Conservation (phyloP, 2,888 invertebrate genomes). For the Callosobruchus maculatus region DNA sequence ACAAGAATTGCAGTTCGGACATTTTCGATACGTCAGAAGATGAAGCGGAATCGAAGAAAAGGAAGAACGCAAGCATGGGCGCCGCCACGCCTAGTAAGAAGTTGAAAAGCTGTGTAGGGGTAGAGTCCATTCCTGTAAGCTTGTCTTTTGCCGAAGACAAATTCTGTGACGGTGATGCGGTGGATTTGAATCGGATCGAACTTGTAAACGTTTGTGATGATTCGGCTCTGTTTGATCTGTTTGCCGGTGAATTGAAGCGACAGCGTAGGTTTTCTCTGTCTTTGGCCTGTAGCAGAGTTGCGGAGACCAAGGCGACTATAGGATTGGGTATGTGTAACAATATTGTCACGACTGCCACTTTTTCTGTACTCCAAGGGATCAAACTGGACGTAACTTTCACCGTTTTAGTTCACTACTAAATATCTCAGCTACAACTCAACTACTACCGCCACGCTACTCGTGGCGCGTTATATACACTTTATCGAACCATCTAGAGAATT, state of each 20-base stretch:
- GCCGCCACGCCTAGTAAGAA: constrained; percentile 9
- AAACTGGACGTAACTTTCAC: too few species aligned
- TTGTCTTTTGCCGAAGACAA: neutral
- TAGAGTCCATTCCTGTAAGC: neutral
- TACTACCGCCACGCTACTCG: too few species aligned
- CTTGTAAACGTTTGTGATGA: constrained; percentile 54
- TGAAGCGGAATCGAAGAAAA: constrained; percentile 3
- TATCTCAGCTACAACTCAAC: too few species aligned
- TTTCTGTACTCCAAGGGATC: too few species aligned
- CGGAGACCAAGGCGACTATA: constrained; percentile 40
- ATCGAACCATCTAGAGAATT: too few species aligned
- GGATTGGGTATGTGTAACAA: constrained; percentile 36
- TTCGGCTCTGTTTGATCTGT: constrained; percentile 50
- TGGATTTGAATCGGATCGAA: constrained; percentile 48
- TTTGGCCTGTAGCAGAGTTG: constrained; percentile 50
- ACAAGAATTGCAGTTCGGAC: constrained; percentile 6
- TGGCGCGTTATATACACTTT: too few species aligned
- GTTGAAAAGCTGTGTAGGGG: neutral
- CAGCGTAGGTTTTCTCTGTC: constrained; percentile 51
- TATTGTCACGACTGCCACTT: too few species aligned
- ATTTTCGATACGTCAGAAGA: constrained; percentile 9
- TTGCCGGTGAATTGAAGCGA: constrained; percentile 48
- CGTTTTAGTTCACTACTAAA: too few species aligned
- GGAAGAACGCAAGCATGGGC: constrained; percentile 3
- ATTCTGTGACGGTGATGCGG: neutral